Percentiles rank a stretch among this genome's conserved stretches.
Conservation (phyloP, 2,888 invertebrate genomes). For the Crematogaster levior region DNA sequence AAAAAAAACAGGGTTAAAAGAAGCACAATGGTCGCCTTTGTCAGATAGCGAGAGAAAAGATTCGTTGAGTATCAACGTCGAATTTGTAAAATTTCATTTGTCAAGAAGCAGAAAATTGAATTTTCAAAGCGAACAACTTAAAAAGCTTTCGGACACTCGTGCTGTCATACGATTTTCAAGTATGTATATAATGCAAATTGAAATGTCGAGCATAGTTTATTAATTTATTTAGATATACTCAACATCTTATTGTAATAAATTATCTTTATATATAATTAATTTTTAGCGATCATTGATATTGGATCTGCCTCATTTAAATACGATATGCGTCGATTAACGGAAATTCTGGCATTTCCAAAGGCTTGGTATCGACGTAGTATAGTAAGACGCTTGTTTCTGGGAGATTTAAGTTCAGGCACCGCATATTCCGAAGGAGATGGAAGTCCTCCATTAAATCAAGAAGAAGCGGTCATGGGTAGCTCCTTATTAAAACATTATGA, state of each 20-base stretch:
- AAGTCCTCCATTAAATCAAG: conserved; percentile 80
- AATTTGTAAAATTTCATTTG: conserved; percentile 98
- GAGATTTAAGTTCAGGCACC: conserved; percentile 92
- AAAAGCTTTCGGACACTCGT: conserved; percentile 88
- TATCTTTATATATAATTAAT: not conserved
- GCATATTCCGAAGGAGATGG: conserved; percentile 86
- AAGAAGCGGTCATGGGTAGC: conserved; percentile 83
- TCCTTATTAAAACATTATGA: conserved; percentile 82
- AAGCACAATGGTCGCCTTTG: conserved; percentile 94
- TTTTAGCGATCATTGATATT: conserved; percentile 95
- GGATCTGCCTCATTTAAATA: conserved; percentile 99
- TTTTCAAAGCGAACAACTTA: conserved; percentile 87
- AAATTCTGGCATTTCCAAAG: conserved; percentile 98
- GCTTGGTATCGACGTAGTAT: conserved; percentile 99
- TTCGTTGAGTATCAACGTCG: conserved; percentile 97
- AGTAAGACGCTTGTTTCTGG: conserved; percentile 96
- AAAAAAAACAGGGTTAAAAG: conserved; percentile 93
- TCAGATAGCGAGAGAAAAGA: conserved; percentile 97
- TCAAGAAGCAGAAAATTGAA: conserved; percentile 96
- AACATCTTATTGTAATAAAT: conserved; percentile 32
- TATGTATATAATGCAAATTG: conserved; percentile 85
- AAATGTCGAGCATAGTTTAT: conserved; percentile 2
- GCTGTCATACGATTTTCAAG: conserved; percentile 97
- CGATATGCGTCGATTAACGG: conserved; percentile 98
- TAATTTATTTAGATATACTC: not conserved